Conservation (phyloP, 2,888 invertebrate species). For the Pollenia angustigena region DNA sequence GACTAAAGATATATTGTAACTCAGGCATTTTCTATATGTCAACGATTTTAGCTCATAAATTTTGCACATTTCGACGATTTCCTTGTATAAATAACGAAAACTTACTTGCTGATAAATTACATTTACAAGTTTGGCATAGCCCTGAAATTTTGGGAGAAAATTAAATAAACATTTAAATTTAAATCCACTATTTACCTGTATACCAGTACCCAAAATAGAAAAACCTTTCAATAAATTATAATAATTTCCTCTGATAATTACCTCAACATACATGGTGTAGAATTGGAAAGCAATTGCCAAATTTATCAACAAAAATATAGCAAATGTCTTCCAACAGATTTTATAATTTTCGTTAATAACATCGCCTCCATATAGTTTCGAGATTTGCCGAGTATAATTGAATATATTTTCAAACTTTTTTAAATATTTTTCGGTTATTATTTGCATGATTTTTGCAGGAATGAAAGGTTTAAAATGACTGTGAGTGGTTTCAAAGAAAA, state of each 20-base stretch:
- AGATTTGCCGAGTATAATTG: background rate
- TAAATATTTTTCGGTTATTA: conserved; percentile 22
- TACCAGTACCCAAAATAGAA: conserved; percentile 36
- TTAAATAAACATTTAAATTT: too few relatives aligned
- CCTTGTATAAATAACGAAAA: conserved; percentile 15
- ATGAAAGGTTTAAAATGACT: background rate
- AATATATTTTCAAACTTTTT: conserved; percentile 24
- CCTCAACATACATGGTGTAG: conserved; percentile 34
- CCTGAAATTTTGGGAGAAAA: conserved; percentile 10
- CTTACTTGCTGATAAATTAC: background rate
- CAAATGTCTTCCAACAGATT: conserved; percentile 1
- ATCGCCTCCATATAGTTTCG: conserved; percentile 16
- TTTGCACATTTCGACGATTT: conserved; percentile 40
- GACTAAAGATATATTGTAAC: background rate
- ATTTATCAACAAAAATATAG: conserved; percentile 9
- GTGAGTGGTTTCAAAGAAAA: background rate
- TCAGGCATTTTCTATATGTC: conserved; percentile 20
- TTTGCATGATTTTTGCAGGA: background rate
- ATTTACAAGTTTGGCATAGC: conserved; percentile 35
- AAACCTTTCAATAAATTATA: background rate
- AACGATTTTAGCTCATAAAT: conserved; percentile 2
- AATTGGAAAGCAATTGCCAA: conserved; percentile 3
- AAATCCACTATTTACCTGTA: conserved; percentile 34
- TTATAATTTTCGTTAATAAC: conserved; percentile 30
- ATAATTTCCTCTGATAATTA: conserved; percentile 8